Evolutionary conservation across 2,888 invertebrate species (phyloP), one percentile per base, ranked within the genome.

Genomic region (Pegoplata infirma): DNA sequence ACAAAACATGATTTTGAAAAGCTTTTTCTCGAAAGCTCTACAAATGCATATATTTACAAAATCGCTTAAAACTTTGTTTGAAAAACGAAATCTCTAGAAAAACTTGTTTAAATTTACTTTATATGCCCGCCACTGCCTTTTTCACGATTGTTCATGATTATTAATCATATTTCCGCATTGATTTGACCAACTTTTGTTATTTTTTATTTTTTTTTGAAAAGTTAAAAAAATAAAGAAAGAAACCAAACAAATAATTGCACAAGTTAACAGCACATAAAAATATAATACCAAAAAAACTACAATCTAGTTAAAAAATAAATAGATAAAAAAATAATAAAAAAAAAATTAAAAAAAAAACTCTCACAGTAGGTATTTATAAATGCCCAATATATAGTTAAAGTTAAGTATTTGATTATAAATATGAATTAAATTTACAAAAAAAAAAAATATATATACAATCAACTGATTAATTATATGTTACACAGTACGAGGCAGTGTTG

Each of bases 151-250:
- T n/a, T n/a, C n/a, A 10, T 32, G 10, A 3, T 32, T 32, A 32
- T 32, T 63, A 32, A 46, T 64, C 51, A 59, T 17, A 67, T 64
- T 78, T 73, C 77, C 77, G 73, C 77, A 73, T 78, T 64, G 17
- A 68, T 49, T 73, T 78, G 77, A 64, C 68, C 77, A 73, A 73
- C 19, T 59, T n/a, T n/a, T n/a, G n/a, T n/a, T 64, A 23, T 51
- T 51, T 49, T 36, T 68, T 12, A n/a, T n/a, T n/a, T n/a, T n/a
- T n/a, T n/a, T n/a, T n/a, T n/a, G n/a, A n/a, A 17, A 25, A 28
- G 21, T 40, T 51, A 21, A 64, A 25, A 44, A 25, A 5, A 44
- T 0, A 17, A 58, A 17, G 44, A 44, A 32, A 40, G 12, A 66
- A 51, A 49, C 16, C 14, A 32, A 10, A 46, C 36, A 46, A 47